Conservation (phyloP, 2,113 vertebrate species). For the Leptobrachium leishanense region DNA sequence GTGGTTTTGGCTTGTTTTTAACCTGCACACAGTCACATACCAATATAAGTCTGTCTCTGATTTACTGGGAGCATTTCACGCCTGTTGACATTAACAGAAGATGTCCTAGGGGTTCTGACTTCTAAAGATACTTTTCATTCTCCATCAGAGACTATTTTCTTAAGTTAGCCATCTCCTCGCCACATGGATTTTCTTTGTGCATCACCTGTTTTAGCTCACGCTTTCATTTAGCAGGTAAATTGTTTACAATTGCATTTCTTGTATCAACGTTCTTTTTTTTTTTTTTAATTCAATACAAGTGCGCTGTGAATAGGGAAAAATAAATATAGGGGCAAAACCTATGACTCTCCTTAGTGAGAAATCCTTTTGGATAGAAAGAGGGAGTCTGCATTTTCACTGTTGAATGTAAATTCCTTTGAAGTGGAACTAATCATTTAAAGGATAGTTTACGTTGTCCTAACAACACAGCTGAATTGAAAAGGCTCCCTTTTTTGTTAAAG, state of each 20-base stretch:
- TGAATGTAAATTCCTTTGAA: conserved; percentile 99
- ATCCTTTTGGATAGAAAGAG: conserved; percentile 86
- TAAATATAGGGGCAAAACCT: conserved; percentile 87
- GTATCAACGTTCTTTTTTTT: conserved; percentile 71
- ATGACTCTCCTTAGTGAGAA: conserved; percentile 83
- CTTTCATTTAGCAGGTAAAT: not conserved
- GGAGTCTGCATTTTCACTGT: conserved; percentile 87
- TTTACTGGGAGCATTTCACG: conserved; percentile 44
- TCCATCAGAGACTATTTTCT: conserved; percentile 18
- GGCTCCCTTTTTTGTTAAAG: conserved; percentile 87
- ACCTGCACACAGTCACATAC: conserved; percentile 6
- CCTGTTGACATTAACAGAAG: conserved; percentile 53
- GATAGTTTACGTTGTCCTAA: conserved; percentile 99
- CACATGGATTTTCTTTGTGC: fast-evolving
- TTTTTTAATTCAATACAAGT: conserved; percentile 78
- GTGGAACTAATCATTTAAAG: conserved; percentile 99
- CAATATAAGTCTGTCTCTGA: conserved; percentile 38
- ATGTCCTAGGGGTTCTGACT: conserved; percentile 51
- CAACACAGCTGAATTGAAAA: conserved; percentile 95
- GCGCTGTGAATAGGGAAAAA: conserved; percentile 84
- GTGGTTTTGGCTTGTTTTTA: not conserved
- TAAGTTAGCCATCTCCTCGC: conserved; percentile 4
- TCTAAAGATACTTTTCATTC: conserved; percentile 32
- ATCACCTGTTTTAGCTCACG: conserved; percentile 25
- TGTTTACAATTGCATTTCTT: conserved; percentile 65